Conservation (phyloP, 1,140 invertebrate genomes). For the Leptestheria dahalacensis region DNA sequence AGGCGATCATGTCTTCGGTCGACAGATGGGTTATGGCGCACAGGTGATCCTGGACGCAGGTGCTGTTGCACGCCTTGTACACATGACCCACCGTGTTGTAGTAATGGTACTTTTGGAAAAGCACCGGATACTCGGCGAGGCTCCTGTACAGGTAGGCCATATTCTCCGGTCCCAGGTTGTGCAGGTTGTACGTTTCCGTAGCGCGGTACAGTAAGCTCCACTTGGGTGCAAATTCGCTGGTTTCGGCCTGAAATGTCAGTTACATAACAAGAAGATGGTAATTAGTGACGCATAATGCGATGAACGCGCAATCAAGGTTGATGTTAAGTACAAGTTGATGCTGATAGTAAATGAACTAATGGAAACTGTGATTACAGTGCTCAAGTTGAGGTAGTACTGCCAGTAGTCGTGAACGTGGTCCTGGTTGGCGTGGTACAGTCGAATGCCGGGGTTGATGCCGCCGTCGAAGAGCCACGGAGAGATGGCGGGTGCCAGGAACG, state of each 20-base stretch:
- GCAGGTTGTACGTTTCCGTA: slow-evolving; percentile 4
- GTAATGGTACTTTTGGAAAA: slow-evolving; percentile 6
- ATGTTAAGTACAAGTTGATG: no score
- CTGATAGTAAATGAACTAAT: neutral
- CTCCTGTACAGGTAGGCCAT: slow-evolving; percentile 1
- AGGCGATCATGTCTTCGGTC: slow-evolving; percentile 6
- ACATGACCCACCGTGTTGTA: slow-evolving; percentile 16
- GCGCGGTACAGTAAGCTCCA: slow-evolving; percentile 11
- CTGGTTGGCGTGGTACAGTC: neutral
- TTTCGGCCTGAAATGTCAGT: neutral
- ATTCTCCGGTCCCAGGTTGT: neutral
- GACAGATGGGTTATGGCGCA: slow-evolving; percentile 14
- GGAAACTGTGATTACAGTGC: neutral
- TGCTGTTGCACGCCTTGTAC: slow-evolving; percentile 8
- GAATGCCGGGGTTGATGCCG: slow-evolving; percentile 11
- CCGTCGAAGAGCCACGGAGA: slow-evolving; percentile 14
- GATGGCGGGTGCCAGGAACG: slow-evolving; percentile 9
- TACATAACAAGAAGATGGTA: no score
- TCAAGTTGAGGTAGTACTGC: slow-evolving; percentile 11
- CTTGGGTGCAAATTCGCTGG: neutral
- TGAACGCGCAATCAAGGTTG: no score
- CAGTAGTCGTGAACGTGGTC: neutral
- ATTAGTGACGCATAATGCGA: no score
- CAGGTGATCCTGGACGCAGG: slow-evolving; percentile 11
- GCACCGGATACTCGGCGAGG: neutral